phyloP scores from a whole-genome alignment of 2,888 invertebrate genomes.

The Scaptodrosophila latifasciaeformis region DNA sequence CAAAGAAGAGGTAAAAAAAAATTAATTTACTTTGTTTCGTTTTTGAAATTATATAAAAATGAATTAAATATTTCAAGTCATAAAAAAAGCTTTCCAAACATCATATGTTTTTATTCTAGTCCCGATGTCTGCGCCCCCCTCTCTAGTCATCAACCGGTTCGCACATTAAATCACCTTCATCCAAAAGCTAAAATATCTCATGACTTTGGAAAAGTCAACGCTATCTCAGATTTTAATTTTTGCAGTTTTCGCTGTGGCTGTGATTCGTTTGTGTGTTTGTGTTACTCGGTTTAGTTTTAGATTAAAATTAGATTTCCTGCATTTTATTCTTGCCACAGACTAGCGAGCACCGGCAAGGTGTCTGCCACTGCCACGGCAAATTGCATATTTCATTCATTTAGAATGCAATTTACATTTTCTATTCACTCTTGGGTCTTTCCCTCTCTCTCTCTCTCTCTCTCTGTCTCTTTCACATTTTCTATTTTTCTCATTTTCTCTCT shows the following conservation, averaged over 20 bases:
- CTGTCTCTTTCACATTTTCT: not conserved
- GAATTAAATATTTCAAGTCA: constrained; percentile 13
- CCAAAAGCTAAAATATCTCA: constrained; percentile 30
- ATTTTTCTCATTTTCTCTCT: not conserved
- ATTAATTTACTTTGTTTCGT: constrained; percentile 12
- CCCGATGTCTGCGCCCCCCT: too few relatives aligned
- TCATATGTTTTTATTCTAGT: constrained; percentile 22
- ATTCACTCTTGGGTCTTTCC: not conserved
- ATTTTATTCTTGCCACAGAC: not conserved
- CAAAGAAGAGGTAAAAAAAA: constrained; percentile 50
- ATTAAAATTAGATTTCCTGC: constrained; percentile 13
- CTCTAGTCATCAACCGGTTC: constrained; percentile 5
- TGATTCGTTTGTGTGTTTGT: constrained; percentile 1
- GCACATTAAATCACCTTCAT: constrained; percentile 52
- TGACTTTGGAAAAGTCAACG: constrained; percentile 51
- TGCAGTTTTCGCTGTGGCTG: constrained; percentile 23
- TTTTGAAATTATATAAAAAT: not conserved
- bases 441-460: not conserved
- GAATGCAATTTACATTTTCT: too few relatives aligned
- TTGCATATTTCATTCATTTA: not conserved
- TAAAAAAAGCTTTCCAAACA: constrained; percentile 13
- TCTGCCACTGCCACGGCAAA: not conserved
- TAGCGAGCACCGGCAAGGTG: not conserved
- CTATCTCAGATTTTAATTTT: constrained; percentile 24
- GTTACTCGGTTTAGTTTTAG: constrained; percentile 17